Base-by-base conservation (phyloP, 1,140 invertebrate genomes). In the Thalassaphorura encarpata region DNA sequence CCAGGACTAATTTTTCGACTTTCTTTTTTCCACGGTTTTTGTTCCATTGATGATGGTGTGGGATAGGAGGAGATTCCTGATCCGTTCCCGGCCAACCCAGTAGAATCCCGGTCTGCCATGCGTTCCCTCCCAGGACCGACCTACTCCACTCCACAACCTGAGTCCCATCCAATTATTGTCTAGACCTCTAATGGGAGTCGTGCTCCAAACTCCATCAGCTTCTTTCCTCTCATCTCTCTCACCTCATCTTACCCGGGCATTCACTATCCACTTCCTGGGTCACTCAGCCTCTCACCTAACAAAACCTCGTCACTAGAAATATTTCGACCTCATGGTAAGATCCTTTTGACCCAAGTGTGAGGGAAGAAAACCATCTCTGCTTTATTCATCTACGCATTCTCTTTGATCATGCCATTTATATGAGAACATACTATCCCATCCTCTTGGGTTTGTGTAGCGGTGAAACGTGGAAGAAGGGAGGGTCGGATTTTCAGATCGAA, bases 31-130 rank as follows among this genome's bases (percentile, higher is more conserved):
- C 60, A 36, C 52, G 50, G 13, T 59, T 64, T 64, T 64, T 64
- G 58, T 64, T 63, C 62, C 62, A 60, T 64, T 64, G 63, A 61
- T 64, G 56, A 59, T 64, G 45, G 56, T 60, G 58, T 21, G 23
- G 56, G 57, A 61, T 61, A 62, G 63, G 63, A 64, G 62, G 62
- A 64, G 62, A 64, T 61, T 64, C 52, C 47, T 54, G 62, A 54
- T 60, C 52, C 39, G 52, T 54, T 61, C 58, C 55, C 55, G 58
- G 56, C 62, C 62, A 61, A 64, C 60, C 63, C 62, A 50, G 47
- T 52, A 60, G 49, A 57, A 40, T 56, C 54, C 36, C 53, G 28
- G 26, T 45, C 52, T 60, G 52, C 56, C 54, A 54, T 61, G 63
- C 60, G 60, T 58, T 64, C 56, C 58, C 42, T 57, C 46, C 29